Evolutionary conservation across 2,888 invertebrate genomes (phyloP).

Genomic region (Scaptomyza parva): DNA sequence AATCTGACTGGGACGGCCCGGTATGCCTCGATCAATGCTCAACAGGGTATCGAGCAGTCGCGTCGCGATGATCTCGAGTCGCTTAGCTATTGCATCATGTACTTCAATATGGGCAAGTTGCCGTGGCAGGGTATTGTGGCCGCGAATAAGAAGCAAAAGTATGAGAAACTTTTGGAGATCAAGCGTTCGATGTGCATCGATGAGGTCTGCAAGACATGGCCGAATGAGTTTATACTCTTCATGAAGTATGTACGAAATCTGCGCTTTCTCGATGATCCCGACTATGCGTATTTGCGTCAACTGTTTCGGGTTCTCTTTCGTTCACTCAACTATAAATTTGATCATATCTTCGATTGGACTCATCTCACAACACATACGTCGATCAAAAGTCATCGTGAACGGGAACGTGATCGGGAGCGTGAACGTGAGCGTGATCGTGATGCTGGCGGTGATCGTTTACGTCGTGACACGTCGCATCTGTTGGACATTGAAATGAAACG

Average conservation of each 20-base stretch:
- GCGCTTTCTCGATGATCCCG: slow-evolving; percentile 98
- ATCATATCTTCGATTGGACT: slow-evolving; percentile 99
- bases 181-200: slow-evolving; percentile 99
- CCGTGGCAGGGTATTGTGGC: slow-evolving; percentile 99
- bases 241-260: slow-evolving; percentile 98
- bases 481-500: slow-evolving; percentile 20
- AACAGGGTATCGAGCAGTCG: slow-evolving; percentile 98
- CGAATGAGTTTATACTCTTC: slow-evolving; percentile 99
- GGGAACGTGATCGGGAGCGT: slow-evolving; percentile 11
- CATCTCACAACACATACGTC: slow-evolving; percentile 98
- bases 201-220: slow-evolving; percentile 98
- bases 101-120: slow-evolving; percentile 96
- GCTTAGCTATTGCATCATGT: slow-evolving; percentile 99
- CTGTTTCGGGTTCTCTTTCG: slow-evolving; percentile 93
- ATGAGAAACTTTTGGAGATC: slow-evolving; percentile 99
- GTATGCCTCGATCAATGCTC: slow-evolving; percentile 99
- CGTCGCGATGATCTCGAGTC: slow-evolving; percentile 99
- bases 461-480: slow-evolving; percentile 14
- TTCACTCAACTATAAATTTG: slow-evolving; percentile 98
- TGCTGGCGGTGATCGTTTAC: slow-evolving; percentile 21
- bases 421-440: slow-evolving; percentile 2
- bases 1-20: slow-evolving; percentile 97
- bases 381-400: slow-evolving; percentile 41
- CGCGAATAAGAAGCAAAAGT: slow-evolving; percentile 98
- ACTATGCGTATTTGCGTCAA: slow-evolving; percentile 99